Evolutionary conservation across 1,140 invertebrate species (phyloP).

Genomic region (Drosophila pseudoananassae): DNA sequence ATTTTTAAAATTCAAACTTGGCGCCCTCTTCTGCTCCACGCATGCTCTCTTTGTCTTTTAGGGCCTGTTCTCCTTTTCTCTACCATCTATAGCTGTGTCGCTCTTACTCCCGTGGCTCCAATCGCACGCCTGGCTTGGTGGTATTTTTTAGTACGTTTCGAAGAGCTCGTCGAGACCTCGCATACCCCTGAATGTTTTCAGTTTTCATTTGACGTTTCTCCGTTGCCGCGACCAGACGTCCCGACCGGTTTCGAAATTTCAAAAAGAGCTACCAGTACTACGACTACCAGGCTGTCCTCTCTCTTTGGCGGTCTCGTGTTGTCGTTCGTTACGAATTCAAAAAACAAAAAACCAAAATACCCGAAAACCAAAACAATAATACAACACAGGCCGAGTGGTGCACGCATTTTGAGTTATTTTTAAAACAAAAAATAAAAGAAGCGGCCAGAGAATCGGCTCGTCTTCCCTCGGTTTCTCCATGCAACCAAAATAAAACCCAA

Average conservation of each 20-base stretch:
- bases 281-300: too few relatives aligned
- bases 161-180: not conserved
- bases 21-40: slow-evolving; percentile 29
- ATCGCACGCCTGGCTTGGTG: slow-evolving; percentile 16
- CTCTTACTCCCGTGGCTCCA: slow-evolving; percentile 37
- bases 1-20: slow-evolving; percentile 30
- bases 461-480: slow-evolving; percentile 45
- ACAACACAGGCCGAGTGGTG: slow-evolving; percentile 6
- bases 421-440: slow-evolving; percentile 36
- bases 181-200: slow-evolving; percentile 3
- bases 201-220: slow-evolving; percentile 38
- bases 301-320: slow-evolving; percentile 30
- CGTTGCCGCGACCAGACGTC: slow-evolving; percentile 42
- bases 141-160: slow-evolving; percentile 19
- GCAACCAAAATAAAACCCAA: slow-evolving; percentile 47
- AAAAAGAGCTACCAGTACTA: not conserved
- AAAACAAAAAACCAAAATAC: slow-evolving; percentile 59
- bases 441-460: slow-evolving; percentile 10
- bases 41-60: slow-evolving; percentile 12
- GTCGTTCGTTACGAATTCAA: slow-evolving; percentile 72
- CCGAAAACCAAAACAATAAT: slow-evolving; percentile 1
- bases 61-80: not conserved
- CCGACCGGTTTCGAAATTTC: slow-evolving; percentile 19
- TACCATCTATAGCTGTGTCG: slow-evolving; percentile 6
- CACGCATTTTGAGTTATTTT: slow-evolving; percentile 71